Percentiles rank a stretch among this genome's conserved stretches.
These are phyloP conservation scores for Eciton burchellii DNA, from an alignment of 1,140 invertebrate species.

Conservation along the genomic window DNA sequence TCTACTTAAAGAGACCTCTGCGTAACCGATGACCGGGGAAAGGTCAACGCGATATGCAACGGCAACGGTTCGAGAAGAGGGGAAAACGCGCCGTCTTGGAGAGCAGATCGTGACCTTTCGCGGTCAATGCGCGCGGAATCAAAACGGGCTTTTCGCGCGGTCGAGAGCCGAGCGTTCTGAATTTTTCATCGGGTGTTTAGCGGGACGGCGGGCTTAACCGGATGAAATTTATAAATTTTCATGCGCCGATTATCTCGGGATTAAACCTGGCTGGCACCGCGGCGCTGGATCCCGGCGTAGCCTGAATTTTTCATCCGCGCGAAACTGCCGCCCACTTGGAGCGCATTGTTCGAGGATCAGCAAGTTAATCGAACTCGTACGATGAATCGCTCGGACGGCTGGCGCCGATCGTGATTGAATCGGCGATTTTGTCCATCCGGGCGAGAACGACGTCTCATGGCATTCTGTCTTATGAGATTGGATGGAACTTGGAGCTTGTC, in stretches of 20 bases:
- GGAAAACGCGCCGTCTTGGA: background rate
- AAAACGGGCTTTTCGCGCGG: constrained; percentile 16
- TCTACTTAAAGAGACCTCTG: too few relatives aligned
- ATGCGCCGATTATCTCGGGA: constrained; percentile 56
- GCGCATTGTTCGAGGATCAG: constrained; percentile 55
- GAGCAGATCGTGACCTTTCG: constrained; percentile 16
- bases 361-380: constrained; percentile 33
- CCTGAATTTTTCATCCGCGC: constrained; percentile 48
- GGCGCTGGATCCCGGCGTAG: background rate
- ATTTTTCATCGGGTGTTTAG: constrained; percentile 58
- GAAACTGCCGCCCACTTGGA: constrained; percentile 29
- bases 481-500: background rate
- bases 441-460: constrained; percentile 36
- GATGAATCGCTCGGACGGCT: constrained; percentile 44
- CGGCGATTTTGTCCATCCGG: constrained; percentile 32
- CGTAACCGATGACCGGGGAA: too few relatives aligned
- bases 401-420: constrained; percentile 27
- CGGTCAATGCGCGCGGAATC: constrained; percentile 26
- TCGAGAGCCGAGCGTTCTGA: constrained; percentile 21
- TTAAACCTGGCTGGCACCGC: constrained; percentile 28
- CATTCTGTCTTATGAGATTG: too few relatives aligned
- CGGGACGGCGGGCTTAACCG: background rate
- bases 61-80: background rate
- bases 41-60: too few relatives aligned
- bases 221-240: constrained; percentile 62